Percentiles rank a stretch among this genome's conserved stretches.
These are phyloP conservation scores for Crepidodera aurea DNA, from an alignment of 2,888 invertebrate genomes.

Conservation along the genomic window DNA sequence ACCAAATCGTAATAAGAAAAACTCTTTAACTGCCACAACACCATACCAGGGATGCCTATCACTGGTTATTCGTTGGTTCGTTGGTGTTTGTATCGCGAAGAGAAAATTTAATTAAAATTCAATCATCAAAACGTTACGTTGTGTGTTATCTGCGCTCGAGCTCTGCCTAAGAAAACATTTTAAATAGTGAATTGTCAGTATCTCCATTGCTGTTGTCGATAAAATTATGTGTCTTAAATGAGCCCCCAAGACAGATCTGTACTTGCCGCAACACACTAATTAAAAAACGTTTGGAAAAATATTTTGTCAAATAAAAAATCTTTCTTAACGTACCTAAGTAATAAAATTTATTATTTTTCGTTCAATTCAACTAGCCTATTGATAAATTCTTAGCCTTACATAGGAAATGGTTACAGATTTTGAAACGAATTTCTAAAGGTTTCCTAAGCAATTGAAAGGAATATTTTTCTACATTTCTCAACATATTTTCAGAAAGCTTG, in stretches of 20 bases:
- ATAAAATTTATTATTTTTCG: too few species aligned
- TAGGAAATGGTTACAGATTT: too few species aligned
- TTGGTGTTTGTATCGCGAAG: slow-evolving; percentile 51
- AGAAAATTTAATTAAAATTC: slow-evolving; percentile 63
- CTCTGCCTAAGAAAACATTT: slow-evolving; percentile 62
- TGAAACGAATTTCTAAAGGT: too few species aligned
- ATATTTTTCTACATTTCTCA: too few species aligned
- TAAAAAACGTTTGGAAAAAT: not conserved
- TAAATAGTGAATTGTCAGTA: slow-evolving; percentile 61
- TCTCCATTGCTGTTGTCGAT: slow-evolving; percentile 53
- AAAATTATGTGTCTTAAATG: slow-evolving; percentile 57
- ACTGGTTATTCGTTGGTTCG: slow-evolving; percentile 43
- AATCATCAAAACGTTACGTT: slow-evolving; percentile 61
- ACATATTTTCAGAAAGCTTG: too few species aligned
- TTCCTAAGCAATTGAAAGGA: too few species aligned
- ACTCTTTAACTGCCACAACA: slow-evolving; percentile 57
- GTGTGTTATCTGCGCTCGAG: slow-evolving; percentile 58
- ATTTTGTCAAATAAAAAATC: too few species aligned
- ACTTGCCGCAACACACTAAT: slow-evolving; percentile 50
- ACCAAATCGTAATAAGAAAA: slow-evolving; percentile 61
- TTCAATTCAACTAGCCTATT: too few species aligned
- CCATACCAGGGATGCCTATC: slow-evolving; percentile 54
- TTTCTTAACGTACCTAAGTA: too few species aligned
- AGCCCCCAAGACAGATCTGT: slow-evolving; percentile 35
- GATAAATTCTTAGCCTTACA: too few species aligned